A percentile compares a stretch with the other conserved stretches of the same genome.
phyloP scores from a whole-genome alignment of 2,113 vertebrate genomes.

The Melanerpes aurifrons region DNA sequence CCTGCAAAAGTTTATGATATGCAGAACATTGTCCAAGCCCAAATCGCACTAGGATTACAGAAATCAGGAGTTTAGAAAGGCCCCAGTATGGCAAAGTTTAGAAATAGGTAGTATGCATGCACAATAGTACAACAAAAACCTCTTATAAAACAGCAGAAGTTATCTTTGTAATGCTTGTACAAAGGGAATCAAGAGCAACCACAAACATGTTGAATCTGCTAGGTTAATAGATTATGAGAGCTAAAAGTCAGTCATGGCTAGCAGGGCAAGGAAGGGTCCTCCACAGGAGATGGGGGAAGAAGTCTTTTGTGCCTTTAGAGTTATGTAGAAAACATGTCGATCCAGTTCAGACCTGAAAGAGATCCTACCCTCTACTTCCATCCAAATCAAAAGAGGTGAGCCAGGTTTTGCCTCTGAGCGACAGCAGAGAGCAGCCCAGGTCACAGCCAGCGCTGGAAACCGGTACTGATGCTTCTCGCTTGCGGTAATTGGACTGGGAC shows the following conservation, averaged over 20 bases:
- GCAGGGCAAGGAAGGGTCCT: slow-evolving; percentile 79
- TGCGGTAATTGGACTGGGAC: neutral
- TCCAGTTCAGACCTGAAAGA: slow-evolving; percentile 76
- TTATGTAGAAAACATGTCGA: slow-evolving; percentile 81
- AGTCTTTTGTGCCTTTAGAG: slow-evolving; percentile 84
- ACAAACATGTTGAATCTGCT: slow-evolving; percentile 85
- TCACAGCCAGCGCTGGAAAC: slow-evolving; percentile 64
- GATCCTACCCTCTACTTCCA: slow-evolving; percentile 63
- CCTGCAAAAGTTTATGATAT: slow-evolving; percentile 82
- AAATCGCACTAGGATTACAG: slow-evolving; percentile 85
- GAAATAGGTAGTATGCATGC: slow-evolving; percentile 90
- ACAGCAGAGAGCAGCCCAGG: slow-evolving; percentile 67
- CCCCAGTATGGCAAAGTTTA: slow-evolving; percentile 85
- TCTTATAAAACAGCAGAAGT: slow-evolving; percentile 84
- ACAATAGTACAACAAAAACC: slow-evolving; percentile 85
- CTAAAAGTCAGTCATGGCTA: slow-evolving; percentile 81
- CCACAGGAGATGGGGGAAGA: slow-evolving; percentile 65
- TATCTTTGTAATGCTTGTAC: slow-evolving; percentile 83
- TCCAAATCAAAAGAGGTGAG: slow-evolving; percentile 65
- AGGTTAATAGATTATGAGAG: slow-evolving; percentile 82
- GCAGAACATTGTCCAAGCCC: slow-evolving; percentile 84
- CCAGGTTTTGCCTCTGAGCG: slow-evolving; percentile 35
- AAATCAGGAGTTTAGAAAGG: slow-evolving; percentile 86
- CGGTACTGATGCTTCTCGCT: slow-evolving; percentile 55
- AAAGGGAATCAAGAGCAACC: slow-evolving; percentile 85